Percentiles rank a stretch among this genome's conserved stretches.
Evolutionary conservation across 1,140 invertebrate genomes (phyloP).

Genomic region (Chrysoperla carnea): DNA sequence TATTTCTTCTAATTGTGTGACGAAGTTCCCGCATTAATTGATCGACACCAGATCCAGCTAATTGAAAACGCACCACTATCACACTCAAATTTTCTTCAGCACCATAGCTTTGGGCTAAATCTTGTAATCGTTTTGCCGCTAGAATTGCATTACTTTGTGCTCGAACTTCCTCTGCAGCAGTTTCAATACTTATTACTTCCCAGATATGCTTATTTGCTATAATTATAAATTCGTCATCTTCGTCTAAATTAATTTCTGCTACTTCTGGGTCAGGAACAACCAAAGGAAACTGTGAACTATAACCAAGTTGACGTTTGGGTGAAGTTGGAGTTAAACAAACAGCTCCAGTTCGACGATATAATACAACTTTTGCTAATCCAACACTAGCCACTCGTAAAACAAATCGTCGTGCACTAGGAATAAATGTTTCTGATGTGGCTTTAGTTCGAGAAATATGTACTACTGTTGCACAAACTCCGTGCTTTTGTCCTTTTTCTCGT

Average conservation of each 20-base stretch:
- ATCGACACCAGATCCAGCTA: slow-evolving; percentile 44
- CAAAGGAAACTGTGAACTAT: slow-evolving; percentile 41
- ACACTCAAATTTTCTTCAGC: slow-evolving; percentile 64
- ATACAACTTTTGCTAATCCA: slow-evolving; percentile 49
- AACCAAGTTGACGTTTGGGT: slow-evolving; percentile 36
- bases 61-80: slow-evolving; percentile 50
- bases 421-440: slow-evolving; percentile 22
- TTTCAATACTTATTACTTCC: slow-evolving; percentile 54
- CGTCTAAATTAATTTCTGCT: slow-evolving; percentile 52
- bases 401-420: slow-evolving; percentile 27
- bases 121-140: slow-evolving; percentile 62
- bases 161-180: slow-evolving; percentile 54
- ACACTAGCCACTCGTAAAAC: slow-evolving; percentile 50
- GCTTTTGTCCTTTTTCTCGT: slow-evolving; percentile 48
- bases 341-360: slow-evolving; percentile 43
- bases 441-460: slow-evolving; percentile 47
- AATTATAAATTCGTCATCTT: slow-evolving; percentile 65
- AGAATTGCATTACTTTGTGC: slow-evolving; percentile 55
- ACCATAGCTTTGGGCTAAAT: slow-evolving; percentile 65
- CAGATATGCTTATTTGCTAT: slow-evolving; percentile 61
- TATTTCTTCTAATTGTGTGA: slow-evolving; percentile 43
- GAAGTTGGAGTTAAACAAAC: slow-evolving; percentile 33
- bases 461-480: slow-evolving; percentile 48
- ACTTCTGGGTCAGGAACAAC: slow-evolving; percentile 55
- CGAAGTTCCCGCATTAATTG: slow-evolving; percentile 55